Evolutionary conservation across 2,888 invertebrate genomes (phyloP).

Genomic region (Sphecodes monilicornis): DNA sequence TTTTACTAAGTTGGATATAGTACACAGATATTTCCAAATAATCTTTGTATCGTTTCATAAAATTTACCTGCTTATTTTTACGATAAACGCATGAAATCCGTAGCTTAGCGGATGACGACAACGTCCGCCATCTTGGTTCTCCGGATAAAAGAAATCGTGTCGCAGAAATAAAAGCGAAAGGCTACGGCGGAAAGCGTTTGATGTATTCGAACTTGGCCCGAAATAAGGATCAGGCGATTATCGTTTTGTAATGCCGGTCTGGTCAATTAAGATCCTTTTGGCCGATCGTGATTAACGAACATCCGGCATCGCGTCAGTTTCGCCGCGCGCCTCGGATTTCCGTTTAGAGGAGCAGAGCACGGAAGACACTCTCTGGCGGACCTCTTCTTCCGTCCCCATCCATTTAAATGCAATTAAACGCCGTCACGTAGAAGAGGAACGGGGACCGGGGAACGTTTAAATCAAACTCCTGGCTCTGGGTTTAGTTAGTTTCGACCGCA

Average conservation of each 20-base stretch:
- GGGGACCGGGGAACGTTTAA: conserved; percentile 77
- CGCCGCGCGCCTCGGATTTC: conserved; percentile 37
- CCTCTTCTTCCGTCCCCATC: conserved; percentile 49
- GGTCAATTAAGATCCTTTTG: conserved; percentile 68
- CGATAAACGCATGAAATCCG: no score
- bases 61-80: not conserved
- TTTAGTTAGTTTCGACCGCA: conserved; percentile 82
- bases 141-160: not conserved
- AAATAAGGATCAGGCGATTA: conserved; percentile 52
- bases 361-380: conserved; percentile 58
- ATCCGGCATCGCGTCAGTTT: conserved; percentile 56
- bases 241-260: conserved; percentile 42
- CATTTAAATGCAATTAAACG: conserved; percentile 80
- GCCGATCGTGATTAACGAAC: conserved; percentile 69
- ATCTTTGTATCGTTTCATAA: not conserved
- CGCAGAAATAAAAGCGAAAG: not conserved
- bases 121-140: not conserved
- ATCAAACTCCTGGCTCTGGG: conserved; percentile 78
- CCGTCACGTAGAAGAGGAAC: conserved; percentile 78
- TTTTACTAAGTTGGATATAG: no score
- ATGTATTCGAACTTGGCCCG: conserved; percentile 26
- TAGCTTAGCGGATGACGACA: no score
- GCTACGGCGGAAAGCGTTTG: conserved; percentile 32
- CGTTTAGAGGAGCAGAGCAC: conserved; percentile 43
- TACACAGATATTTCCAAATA: not conserved